These are phyloP conservation scores for Ceyx melanurus DNA, from an alignment of 2,113 vertebrate species.

Conservation along the genomic window DNA sequence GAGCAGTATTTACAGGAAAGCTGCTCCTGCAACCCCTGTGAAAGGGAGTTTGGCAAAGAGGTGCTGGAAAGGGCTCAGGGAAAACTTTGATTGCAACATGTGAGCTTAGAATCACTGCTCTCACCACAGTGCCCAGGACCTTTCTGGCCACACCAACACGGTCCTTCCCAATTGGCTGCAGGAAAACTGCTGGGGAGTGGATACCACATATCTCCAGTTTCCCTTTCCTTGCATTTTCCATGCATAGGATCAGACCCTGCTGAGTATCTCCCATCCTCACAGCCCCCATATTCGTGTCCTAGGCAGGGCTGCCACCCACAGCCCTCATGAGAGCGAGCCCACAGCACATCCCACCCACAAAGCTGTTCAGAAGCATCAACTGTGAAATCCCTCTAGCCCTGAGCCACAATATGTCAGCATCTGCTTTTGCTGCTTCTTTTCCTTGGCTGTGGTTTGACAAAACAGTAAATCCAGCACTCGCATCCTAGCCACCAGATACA, in stretches of 20 bases:
- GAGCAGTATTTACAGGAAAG: neutral
- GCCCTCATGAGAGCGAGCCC: accelerated
- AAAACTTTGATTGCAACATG: neutral
- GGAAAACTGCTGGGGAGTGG: neutral
- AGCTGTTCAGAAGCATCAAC: neutral
- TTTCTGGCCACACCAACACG: accelerated
- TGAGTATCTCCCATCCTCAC: accelerated
- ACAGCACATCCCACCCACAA: neutral
- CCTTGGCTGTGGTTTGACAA: neutral
- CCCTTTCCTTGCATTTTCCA: neutral
- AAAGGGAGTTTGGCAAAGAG: neutral
- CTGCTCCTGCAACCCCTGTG: neutral
- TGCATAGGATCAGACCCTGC: neutral
- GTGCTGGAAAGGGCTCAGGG: neutral
- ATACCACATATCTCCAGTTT: accelerated
- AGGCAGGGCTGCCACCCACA: neutral
- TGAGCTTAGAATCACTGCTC: neutral
- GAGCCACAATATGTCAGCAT: accelerated
- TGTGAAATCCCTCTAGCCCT: neutral
- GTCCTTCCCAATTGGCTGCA: neutral
- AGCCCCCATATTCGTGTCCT: accelerated
- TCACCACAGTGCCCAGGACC: accelerated
- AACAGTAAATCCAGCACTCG: neutral
- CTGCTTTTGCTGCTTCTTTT: neutral
- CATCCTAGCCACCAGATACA: neutral